Percentiles rank a stretch among this genome's conserved stretches.
Conservation (phyloP, 2,888 invertebrate genomes). For the Leucoma salicis region DNA sequence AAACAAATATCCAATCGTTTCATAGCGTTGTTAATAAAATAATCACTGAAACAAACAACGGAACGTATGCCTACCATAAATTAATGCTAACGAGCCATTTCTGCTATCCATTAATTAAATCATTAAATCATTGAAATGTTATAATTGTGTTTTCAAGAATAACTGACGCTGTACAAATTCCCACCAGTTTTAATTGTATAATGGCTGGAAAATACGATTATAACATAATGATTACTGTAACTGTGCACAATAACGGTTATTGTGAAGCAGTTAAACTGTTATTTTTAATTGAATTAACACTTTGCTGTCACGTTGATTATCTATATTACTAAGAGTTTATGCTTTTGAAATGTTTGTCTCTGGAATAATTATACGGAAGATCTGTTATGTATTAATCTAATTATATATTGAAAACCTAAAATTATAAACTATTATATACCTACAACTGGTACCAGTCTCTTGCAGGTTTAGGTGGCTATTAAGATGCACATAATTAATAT, state of each 20-base stretch:
- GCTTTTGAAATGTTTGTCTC: no score
- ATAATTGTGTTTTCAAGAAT: slow-evolving; percentile 28
- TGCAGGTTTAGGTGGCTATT: no score
- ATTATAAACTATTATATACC: no score
- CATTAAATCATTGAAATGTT: slow-evolving; percentile 37
- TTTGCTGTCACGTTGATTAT: slow-evolving; percentile 24
- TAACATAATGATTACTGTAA: slow-evolving; percentile 26
- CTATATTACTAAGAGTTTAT: slow-evolving; percentile 14
- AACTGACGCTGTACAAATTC: not conserved
- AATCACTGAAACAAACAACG: slow-evolving; percentile 2
- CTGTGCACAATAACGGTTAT: slow-evolving; percentile 26
- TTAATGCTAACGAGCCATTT: slow-evolving; percentile 40
- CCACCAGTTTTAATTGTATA: slow-evolving; percentile 25
- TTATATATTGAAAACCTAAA: no score
- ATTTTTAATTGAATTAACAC: slow-evolving; percentile 35
- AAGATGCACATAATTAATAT: no score
- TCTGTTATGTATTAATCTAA: no score
- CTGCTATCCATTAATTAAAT: slow-evolving; percentile 48
- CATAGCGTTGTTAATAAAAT: not conserved
- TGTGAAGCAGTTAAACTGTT: slow-evolving; percentile 24
- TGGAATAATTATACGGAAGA: no score
- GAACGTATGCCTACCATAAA: slow-evolving; percentile 9
- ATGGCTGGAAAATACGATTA: slow-evolving; percentile 19
- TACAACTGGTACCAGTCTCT: no score
- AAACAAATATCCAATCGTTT: no score